These are phyloP conservation scores for Archilochus colubris DNA, from an alignment of 2,113 vertebrate genomes.

Conservation along the genomic window DNA sequence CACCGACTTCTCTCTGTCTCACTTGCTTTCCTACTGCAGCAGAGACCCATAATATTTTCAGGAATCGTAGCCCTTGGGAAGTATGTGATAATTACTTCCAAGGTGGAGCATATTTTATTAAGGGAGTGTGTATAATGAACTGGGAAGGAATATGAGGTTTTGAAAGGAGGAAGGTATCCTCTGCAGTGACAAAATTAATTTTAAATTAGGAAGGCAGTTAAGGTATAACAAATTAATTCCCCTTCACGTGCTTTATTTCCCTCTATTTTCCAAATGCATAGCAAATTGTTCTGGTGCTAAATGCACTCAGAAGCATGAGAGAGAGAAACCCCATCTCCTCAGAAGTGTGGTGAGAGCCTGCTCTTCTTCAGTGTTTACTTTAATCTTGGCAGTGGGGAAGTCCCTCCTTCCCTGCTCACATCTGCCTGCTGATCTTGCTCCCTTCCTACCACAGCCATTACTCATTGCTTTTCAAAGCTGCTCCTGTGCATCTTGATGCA, in stretches of 20 bases:
- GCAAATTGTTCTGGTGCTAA: neutral
- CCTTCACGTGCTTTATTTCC: neutral
- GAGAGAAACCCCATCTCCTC: neutral
- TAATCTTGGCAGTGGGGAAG: neutral
- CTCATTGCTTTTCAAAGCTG: neutral
- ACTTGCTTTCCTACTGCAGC: neutral
- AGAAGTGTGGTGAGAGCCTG: neutral
- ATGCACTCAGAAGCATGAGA: neutral
- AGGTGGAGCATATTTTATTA: slow-evolving; percentile 77
- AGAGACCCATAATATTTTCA: slow-evolving; percentile 59
- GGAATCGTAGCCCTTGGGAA: slow-evolving; percentile 60
- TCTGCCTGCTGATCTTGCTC: neutral
- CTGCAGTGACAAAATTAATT: slow-evolving; percentile 48
- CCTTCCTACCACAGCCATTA: neutral
- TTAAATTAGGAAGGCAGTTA: slow-evolving; percentile 39
- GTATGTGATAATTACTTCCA: slow-evolving; percentile 73
- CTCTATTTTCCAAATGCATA: neutral
- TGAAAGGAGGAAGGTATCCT: slow-evolving; percentile 50
- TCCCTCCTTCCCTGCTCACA: neutral
- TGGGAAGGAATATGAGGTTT: slow-evolving; percentile 65
- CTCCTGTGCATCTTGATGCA: neutral
- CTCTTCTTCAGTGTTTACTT: neutral
- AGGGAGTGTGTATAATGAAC: slow-evolving; percentile 72
- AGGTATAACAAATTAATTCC: slow-evolving; percentile 52
- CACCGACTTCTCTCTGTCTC: slow-evolving; percentile 7